These are phyloP conservation scores for Sarcophaga peregrina DNA, from an alignment of 1,140 invertebrate genomes.

Conservation along the genomic window DNA sequence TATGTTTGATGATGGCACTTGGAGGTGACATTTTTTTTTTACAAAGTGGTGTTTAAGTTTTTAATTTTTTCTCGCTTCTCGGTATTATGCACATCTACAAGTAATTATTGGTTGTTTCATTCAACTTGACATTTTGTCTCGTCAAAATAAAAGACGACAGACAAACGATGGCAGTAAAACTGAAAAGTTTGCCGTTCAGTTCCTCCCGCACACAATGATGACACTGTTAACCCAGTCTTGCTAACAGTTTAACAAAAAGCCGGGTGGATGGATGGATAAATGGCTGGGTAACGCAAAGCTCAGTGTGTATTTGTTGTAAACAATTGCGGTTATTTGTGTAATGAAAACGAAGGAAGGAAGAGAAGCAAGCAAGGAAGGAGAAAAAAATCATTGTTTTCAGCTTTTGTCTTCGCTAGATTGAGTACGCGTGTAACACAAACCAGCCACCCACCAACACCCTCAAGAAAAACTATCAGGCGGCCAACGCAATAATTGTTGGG, in stretches of 20 bases:
- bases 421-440: neutral
- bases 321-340: too few species aligned
- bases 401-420: neutral
- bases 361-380: too few species aligned
- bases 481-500: too few species aligned
- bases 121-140: conserved; percentile 15
- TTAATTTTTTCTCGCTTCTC: neutral
- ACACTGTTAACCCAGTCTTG: neutral
- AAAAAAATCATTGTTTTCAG: too few species aligned
- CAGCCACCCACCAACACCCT: neutral
- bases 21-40: neutral
- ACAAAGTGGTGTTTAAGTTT: neutral
- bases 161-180: neutral
- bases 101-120: neutral
- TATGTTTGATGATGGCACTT: too few species aligned
- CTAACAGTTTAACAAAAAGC: too few species aligned
- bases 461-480: too few species aligned
- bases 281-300: too few species aligned
- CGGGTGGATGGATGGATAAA: too few species aligned
- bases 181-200: neutral
- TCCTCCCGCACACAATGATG: neutral
- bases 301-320: too few species aligned
- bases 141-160: neutral
- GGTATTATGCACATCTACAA: neutral
- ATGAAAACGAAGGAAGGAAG: too few species aligned